phyloP scores from a whole-genome alignment of 2,888 invertebrate genomes.

The Drosophila limbata region DNA sequence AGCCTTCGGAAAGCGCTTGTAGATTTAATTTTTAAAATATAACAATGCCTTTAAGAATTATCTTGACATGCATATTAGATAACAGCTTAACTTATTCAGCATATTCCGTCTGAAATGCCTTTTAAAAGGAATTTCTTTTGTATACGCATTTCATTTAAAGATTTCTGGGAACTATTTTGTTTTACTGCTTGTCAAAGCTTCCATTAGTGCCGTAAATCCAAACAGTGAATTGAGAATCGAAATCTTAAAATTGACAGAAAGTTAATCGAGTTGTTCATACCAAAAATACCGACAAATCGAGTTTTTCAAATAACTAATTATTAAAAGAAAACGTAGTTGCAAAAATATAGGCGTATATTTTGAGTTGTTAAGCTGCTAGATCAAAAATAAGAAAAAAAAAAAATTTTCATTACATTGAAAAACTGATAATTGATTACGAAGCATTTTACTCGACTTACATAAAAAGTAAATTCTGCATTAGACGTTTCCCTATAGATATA shows the following conservation, averaged over 20 bases:
- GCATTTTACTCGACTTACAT: not conserved
- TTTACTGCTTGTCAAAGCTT: not conserved
- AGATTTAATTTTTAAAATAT: constrained; percentile 12
- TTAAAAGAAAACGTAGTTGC: no score
- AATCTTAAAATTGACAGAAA: no score
- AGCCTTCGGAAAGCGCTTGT: constrained; percentile 41
- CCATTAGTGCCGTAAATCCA: not conserved
- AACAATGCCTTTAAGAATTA: constrained; percentile 23
- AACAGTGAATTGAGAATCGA: no score
- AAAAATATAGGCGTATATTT: no score
- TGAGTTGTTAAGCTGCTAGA: no score
- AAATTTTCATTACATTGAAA: no score
- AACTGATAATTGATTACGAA: no score
- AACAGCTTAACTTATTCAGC: constrained; percentile 13
- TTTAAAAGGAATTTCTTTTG: constrained; percentile 2
- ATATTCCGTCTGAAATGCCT: not conserved
- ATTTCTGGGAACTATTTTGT: not conserved
- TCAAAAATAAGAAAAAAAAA: no score
- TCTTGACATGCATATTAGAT: constrained; percentile 14
- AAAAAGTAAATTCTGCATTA: not conserved
- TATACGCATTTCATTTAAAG: not conserved
- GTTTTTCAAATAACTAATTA: no score
- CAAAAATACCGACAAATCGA: no score
- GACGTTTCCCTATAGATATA: not conserved
- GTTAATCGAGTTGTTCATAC: no score